Evolutionary conservation across 2,888 invertebrate genomes (phyloP).

Genomic region (Amphipoea oculea): DNA sequence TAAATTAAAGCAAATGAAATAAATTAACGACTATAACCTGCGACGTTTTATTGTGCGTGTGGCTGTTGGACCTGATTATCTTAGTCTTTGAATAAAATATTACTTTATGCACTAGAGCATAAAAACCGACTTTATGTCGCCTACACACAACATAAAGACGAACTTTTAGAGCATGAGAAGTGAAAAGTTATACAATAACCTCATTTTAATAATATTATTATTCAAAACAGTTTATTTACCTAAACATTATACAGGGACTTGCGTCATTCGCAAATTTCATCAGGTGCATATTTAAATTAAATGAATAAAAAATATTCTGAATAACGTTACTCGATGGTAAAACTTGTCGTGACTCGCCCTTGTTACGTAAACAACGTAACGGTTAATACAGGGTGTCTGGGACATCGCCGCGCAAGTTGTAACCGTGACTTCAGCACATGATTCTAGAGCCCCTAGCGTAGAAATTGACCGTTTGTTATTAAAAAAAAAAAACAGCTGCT

Average conservation of each 20-base stretch:
- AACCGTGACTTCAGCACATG: background rate
- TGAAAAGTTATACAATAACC: background rate
- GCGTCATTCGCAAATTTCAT: constrained; percentile 29
- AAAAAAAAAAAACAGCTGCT: too few species aligned
- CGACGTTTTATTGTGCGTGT: too few species aligned
- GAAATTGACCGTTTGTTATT: too few species aligned
- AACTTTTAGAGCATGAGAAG: too few species aligned
- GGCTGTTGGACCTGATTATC: too few species aligned
- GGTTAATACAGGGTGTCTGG: constrained; percentile 1
- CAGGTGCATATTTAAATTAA: constrained; percentile 17
- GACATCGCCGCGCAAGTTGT: background rate
- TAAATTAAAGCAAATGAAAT: too few species aligned
- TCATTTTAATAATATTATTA: background rate
- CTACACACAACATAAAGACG: too few species aligned
- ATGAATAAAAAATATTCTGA: constrained; percentile 17
- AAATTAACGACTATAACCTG: too few species aligned
- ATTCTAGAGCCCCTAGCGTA: background rate
- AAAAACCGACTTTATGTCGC: too few species aligned
- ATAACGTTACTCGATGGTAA: constrained; percentile 18
- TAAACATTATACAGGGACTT: constrained; percentile 16
- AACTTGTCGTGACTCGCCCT: constrained; percentile 18
- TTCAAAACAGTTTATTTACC: constrained; percentile 23
- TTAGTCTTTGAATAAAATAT: too few species aligned
- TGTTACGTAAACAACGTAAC: constrained; percentile 50
- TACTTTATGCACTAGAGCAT: too few species aligned